Base-by-base conservation (phyloP, 2,888 invertebrate genomes). In the Apocheima hispidaria region DNA sequence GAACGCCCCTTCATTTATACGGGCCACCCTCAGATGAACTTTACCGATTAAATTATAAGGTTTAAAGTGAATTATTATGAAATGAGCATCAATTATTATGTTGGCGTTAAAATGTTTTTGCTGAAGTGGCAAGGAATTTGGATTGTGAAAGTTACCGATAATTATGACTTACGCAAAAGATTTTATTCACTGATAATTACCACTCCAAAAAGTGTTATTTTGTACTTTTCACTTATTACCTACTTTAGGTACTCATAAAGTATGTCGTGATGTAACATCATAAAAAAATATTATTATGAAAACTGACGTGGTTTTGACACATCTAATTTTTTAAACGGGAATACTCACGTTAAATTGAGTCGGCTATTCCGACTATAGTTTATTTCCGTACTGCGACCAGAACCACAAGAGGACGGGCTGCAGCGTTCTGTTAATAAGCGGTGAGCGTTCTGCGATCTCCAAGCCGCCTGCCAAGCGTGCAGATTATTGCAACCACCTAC, bases 101-200 rank as follows among this genome's bases (percentile, higher is more conserved):
- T 61, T 60, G 40, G 20, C 30, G 28, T 12, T 48, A 56, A 38
- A 44, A 26, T 51, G 40, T 62, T 62, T 44, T 51, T 30, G 51
- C 40, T 60, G 52, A 65, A 62, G 58, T 61, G 54, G 41, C 16
- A 38, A 60, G 63, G 73, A 70, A 72, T 81, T 80, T 77, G 80
- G 77, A 73, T 75, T 79, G 82, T 82, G 85, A 84, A 84, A 84
- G 85, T 75, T 70, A 78, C 77, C 74, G 66, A 79, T 82, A 82
- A 83, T 79, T 44, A 61, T 79, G 65, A 71, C 69, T 77, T 78
- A 74, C 65, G 69, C 74, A 77, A 75, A 56, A 57, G 46, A 52
- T 59, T 52, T 30, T 40, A 52, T 40, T 23, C n/a, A 16, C 30
- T 10, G 44, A 52, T 58, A 58, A n/a, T 40, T 40, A 30, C 14